phyloP scores from a whole-genome alignment of 2,797 vertebrate species.

The Microcaecilia unicolor region DNA sequence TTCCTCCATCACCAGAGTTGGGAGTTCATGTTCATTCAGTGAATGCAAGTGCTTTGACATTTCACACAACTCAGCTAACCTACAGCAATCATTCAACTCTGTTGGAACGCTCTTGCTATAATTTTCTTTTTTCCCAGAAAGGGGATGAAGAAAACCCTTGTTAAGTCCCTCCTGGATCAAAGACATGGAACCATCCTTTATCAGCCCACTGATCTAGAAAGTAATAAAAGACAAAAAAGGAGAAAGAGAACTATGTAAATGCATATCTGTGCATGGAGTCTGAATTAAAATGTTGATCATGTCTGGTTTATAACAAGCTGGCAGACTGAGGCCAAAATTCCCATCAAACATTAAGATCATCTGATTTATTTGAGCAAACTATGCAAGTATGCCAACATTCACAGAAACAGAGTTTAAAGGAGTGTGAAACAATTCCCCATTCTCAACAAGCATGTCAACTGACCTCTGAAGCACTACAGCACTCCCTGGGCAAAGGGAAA shows the following conservation, averaged over 20 bases:
- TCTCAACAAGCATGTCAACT: not conserved
- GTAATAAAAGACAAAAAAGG: constrained; percentile 5
- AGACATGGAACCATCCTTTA: constrained; percentile 65
- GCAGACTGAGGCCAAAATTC: constrained; percentile 4
- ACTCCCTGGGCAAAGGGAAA: not conserved
- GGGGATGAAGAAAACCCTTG: constrained; percentile 53
- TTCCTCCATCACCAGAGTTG: constrained; percentile 28
- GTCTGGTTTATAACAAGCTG: constrained; percentile 7
- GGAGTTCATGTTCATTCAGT: constrained; percentile 31
- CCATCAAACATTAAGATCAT: not conserved
- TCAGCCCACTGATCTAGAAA: constrained; percentile 65
- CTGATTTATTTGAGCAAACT: not conserved
- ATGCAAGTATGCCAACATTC: not conserved
- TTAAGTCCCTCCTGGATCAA: constrained; percentile 64
- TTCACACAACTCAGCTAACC: constrained; percentile 75
- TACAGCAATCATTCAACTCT: constrained; percentile 36
- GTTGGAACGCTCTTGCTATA: constrained; percentile 1
- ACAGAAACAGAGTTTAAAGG: no score
- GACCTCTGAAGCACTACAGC: not conserved
- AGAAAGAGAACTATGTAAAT: no score
- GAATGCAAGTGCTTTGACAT: constrained; percentile 76
- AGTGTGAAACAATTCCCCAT: no score
- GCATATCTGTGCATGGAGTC: no score
- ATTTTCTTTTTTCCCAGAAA: not conserved
- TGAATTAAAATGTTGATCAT: constrained; percentile 6